Conservation (phyloP, 2,113 vertebrate genomes). For the Hyperoodon ampullatus region DNA sequence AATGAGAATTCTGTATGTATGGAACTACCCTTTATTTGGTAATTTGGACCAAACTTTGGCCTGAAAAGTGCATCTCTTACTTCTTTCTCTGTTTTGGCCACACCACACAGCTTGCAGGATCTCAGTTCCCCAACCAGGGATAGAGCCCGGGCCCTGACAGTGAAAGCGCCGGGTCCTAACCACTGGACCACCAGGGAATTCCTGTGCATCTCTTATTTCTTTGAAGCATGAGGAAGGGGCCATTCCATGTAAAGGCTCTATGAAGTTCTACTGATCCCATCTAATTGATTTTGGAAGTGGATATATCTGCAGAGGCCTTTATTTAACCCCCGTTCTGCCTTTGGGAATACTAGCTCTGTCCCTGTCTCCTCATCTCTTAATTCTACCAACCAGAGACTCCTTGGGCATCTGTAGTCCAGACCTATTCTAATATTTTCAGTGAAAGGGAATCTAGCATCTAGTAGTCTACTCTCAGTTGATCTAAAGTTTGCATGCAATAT, state of each 20-base stretch:
- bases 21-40: not conserved
- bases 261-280: not conserved
- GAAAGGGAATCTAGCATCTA: not conserved
- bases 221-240: not conserved
- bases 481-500: not conserved
- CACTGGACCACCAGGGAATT: no score
- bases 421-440: not conserved
- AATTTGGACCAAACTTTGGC: not conserved
- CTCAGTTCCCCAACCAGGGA: no score
- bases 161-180: no score
- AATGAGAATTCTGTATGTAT: not conserved
- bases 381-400: not conserved
- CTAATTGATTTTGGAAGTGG: not conserved
- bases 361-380: not conserved
- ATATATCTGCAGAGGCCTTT: not conserved
- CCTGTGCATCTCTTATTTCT: not conserved
- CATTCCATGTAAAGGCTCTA: not conserved
- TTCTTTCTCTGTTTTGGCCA: not conserved
- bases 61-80: not conserved
- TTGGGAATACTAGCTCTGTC: not conserved
- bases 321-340: not conserved
- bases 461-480: not conserved
- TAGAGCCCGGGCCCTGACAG: no score
- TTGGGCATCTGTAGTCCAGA: not conserved
- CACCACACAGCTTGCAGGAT: no score